phyloP scores from a whole-genome alignment of 1,140 invertebrate species.

The Bombyx mandarina region DNA sequence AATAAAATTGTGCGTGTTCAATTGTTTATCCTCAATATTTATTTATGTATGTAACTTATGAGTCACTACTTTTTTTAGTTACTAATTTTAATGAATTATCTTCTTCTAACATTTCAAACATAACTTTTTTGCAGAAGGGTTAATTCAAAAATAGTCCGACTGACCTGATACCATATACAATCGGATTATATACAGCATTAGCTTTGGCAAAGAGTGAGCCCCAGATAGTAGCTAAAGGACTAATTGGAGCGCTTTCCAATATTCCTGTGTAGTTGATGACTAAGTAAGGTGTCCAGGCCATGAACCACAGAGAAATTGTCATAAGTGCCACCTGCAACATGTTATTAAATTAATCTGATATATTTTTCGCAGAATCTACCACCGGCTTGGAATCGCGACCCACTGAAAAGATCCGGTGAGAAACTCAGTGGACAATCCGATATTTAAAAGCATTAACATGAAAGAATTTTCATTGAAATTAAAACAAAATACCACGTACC shows the following conservation, averaged over 20 bases:
- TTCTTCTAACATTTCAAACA: no score
- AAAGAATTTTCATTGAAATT: constrained; percentile 5
- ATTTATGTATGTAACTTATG: no score
- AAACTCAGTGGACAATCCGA: no score
- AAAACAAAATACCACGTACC: constrained; percentile 27
- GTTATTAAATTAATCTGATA: background rate
- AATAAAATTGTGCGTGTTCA: no score
- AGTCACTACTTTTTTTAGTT: no score
- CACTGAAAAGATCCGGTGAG: no score
- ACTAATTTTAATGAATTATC: no score
- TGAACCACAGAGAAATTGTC: constrained; percentile 82
- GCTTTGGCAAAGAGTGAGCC: constrained; percentile 79
- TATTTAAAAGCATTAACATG: no score
- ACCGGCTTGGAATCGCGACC: no score
- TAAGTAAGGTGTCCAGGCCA: constrained; percentile 83
- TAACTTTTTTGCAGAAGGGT: no score
- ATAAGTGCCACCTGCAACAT: constrained; percentile 77
- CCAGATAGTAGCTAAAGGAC: constrained; percentile 77
- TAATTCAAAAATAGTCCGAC: background rate
- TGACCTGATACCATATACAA: constrained; percentile 77
- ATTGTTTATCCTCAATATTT: no score
- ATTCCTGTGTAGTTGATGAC: constrained; percentile 81
- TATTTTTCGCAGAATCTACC: no score
- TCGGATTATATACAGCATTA: constrained; percentile 78
- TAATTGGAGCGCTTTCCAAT: constrained; percentile 75